Conservation (phyloP, 2,888 invertebrate genomes). For the Pinctada fucata region DNA sequence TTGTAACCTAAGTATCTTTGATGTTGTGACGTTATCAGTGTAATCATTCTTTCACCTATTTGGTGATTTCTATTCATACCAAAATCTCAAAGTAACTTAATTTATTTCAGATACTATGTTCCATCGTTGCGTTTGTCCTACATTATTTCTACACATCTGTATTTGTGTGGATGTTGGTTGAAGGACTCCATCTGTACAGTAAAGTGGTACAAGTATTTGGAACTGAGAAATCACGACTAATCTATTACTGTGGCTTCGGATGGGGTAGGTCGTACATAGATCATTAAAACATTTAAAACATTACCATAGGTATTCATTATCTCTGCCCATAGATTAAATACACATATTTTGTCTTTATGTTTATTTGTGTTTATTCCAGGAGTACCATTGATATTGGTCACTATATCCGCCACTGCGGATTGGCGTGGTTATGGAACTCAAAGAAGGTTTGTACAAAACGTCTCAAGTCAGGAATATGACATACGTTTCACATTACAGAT, state of each 20-base stretch:
- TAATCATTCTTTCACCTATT: no score
- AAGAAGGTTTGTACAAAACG: constrained; percentile 42
- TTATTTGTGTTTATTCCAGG: constrained; percentile 42
- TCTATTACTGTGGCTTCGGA: constrained; percentile 61
- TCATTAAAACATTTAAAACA: neutral
- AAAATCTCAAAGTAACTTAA: no score
- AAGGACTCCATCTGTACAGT: constrained; percentile 66
- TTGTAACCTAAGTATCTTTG: no score
- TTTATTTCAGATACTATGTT: constrained; percentile 53
- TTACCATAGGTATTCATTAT: neutral
- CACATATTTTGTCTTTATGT: neutral
- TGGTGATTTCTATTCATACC: no score
- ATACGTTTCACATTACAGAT: no score
- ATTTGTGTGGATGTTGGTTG: constrained; percentile 69
- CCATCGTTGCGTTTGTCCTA: constrained; percentile 55
- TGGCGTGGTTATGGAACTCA: constrained; percentile 63
- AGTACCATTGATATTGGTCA: constrained; percentile 55
- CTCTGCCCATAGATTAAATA: neutral
- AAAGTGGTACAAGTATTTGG: constrained; percentile 64
- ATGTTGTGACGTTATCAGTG: no score
- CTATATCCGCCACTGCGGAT: constrained; percentile 58
- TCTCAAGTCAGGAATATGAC: neutral
- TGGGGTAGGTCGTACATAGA: constrained; percentile 56
- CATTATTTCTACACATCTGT: constrained; percentile 62
- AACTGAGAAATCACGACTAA: constrained; percentile 52